Base-by-base conservation (phyloP, 2,888 invertebrate species). In the Orgyia antiqua region DNA sequence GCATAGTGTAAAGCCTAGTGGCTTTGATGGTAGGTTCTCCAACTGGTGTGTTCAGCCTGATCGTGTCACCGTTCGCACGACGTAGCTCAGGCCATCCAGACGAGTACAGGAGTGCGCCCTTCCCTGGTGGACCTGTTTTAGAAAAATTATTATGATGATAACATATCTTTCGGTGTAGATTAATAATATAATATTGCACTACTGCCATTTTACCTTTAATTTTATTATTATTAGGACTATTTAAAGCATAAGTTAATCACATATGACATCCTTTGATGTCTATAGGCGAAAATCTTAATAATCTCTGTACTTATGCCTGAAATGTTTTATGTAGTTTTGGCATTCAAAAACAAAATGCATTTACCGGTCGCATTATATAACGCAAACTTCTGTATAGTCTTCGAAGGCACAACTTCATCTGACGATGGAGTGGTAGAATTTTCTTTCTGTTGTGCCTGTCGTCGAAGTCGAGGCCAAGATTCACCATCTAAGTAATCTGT, bases 301-400 rank as follows among this genome's bases (percentile, higher is more conserved):
- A n/a, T n/a, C n/a, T n/a, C n/a, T n/a, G n/a, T n/a, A n/a, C n/a
- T n/a, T n/a, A n/a, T n/a, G n/a, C n/a, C n/a, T n/a, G n/a, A n/a
- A n/a, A n/a, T n/a, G n/a, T n/a, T n/a, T n/a, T n/a, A n/a, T n/a
- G n/a, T n/a, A n/a, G n/a, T n/a, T n/a, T n/a, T n/a, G n/a, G n/a
- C n/a, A n/a, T n/a, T n/a, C n/a, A n/a, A n/a, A n/a, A n/a, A n/a
- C 2, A n/a, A 9, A 7, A 9, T 5, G 1, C n/a, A 24, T 27
- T 30, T 49, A 88, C 88, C 87, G 25, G 83, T 82, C 26, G 88
- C 89, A 32, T 87, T 77, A 45, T 88, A 89, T 3, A 89, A 72
- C 2, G 87, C 82, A 33, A 73, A 82, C 24, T 73, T 71, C 12
- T 77, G 80, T 20, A 72, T 61, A 33, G 71, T 56, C 50, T 64